Conservation (phyloP, 2,888 invertebrate genomes). For the Zhuqinia jingwanae region DNA sequence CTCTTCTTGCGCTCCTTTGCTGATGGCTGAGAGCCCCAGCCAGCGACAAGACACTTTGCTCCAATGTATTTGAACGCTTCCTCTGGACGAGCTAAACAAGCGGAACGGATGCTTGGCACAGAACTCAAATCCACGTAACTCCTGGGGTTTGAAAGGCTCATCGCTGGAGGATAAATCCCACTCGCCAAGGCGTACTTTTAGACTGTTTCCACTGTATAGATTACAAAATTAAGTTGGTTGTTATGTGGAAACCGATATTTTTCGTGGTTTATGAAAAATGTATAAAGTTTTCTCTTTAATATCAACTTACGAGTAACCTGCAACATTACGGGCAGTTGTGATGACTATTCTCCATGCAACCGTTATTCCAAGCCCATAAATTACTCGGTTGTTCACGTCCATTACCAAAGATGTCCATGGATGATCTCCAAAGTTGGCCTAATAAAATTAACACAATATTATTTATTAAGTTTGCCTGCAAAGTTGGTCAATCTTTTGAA, state of each 20-base stretch:
- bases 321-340: constrained; percentile 77
- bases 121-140: constrained; percentile 75
- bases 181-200: constrained; percentile 78
- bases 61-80: constrained; percentile 72
- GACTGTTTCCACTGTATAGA: constrained; percentile 65
- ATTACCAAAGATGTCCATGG: constrained; percentile 79
- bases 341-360: constrained; percentile 76
- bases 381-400: constrained; percentile 77
- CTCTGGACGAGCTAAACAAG: constrained; percentile 76
- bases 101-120: constrained; percentile 77
- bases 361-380: constrained; percentile 78
- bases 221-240: neutral
- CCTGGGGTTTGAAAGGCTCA: constrained; percentile 77
- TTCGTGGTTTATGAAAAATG: neutral
- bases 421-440: constrained; percentile 79
- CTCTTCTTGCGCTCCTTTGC: constrained; percentile 62
- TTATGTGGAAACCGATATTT: neutral
- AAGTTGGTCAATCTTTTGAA: no score
- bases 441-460: no score
- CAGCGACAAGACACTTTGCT: constrained; percentile 78
- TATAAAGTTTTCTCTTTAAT: neutral
- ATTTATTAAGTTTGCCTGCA: no score
- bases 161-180: constrained; percentile 77
- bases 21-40: constrained; percentile 77
- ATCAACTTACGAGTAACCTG: constrained; percentile 73